These are phyloP conservation scores for Vipera latastei DNA, from an alignment of 2,797 vertebrate species.

Conservation along the genomic window DNA sequence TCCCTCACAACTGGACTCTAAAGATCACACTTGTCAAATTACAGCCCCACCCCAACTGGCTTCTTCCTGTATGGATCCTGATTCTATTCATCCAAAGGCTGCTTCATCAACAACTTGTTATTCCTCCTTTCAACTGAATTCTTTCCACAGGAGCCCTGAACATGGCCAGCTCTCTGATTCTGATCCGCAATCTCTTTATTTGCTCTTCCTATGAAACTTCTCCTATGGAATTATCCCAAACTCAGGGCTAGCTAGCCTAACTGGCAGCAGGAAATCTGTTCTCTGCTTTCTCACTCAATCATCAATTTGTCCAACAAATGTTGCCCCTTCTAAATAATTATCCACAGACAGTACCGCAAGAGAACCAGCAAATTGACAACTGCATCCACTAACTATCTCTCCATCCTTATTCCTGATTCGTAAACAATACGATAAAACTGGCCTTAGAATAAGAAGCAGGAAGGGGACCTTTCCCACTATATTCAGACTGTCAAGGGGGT, in stretches of 20 bases:
- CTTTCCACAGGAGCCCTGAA: not conserved
- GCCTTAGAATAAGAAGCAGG: not conserved
- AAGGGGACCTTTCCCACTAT: not conserved
- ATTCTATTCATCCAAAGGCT: not conserved
- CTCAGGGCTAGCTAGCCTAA: not conserved
- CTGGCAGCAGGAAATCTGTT: not conserved
- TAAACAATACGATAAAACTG: not conserved
- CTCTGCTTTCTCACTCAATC: not conserved
- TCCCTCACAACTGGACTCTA: not conserved
- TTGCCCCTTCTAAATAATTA: not conserved
- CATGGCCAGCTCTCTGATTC: not conserved
- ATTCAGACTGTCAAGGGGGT: not conserved
- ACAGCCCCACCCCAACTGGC: not conserved
- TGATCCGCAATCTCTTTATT: not conserved
- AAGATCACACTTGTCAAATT: not conserved
- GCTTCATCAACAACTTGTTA: not conserved
- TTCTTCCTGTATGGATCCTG: not conserved
- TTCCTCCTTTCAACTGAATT: not conserved
- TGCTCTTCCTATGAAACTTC: not conserved
- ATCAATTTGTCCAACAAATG: not conserved
- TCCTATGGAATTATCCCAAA: not conserved
- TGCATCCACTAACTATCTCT: not conserved
- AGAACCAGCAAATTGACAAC: not conserved
- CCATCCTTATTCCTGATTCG: not conserved
- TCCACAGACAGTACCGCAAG: not conserved